Evolutionary conservation across 2,113 vertebrate species (phyloP), one percentile per base, ranked within the genome.

Genomic region (Atractosteus spatula): DNA sequence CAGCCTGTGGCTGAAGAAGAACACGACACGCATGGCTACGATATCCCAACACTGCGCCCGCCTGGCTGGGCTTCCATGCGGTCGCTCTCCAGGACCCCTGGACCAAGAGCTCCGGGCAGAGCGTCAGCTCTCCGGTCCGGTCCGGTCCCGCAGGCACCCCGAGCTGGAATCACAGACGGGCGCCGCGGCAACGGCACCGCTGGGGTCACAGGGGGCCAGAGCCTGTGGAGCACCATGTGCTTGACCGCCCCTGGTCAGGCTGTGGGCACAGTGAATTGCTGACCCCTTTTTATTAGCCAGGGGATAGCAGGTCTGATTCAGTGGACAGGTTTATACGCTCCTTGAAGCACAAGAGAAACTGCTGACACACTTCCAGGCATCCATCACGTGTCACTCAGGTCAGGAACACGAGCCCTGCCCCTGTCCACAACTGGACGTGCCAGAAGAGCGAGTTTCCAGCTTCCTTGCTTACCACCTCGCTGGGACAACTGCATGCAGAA

Each of bases 191-290:
- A 10, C 8, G 16, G 43, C 61, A 5, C 13, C 3, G 13, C 44
- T 43, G 8, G n/a, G 45, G 14, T 51, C 54, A 55, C 29, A 29
- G 29, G 29, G 29, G 29, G 41, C 29, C 59, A 45, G 61, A 14
- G 11, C 11, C 11, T 3, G 54, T 4, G 11, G 13, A 57, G 70
- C 59, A 14, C 71, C 51, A 41, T 14, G 66, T 7, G 8, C 41
- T 71, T 63, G 47, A 71, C 59, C 3, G 16, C 17, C 16, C 44
- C 69, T 44, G 59, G 57, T 47, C 57, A 71, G 59, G 44, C 41
- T 47, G 62, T 54, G 29, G 29, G 29, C 29, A 14, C 57, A 54
- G 29, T 51, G 45, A 8, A 4, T 63, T 2, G 16, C 8, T 29
- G 44, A 62, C 13, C 16, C 11, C 59, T 3, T n/a, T n/a, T 11